Percentiles rank a stretch among this genome's conserved stretches.
Evolutionary conservation across 2,113 vertebrate genomes (phyloP).

Genomic region (Trematomus loennbergii): DNA sequence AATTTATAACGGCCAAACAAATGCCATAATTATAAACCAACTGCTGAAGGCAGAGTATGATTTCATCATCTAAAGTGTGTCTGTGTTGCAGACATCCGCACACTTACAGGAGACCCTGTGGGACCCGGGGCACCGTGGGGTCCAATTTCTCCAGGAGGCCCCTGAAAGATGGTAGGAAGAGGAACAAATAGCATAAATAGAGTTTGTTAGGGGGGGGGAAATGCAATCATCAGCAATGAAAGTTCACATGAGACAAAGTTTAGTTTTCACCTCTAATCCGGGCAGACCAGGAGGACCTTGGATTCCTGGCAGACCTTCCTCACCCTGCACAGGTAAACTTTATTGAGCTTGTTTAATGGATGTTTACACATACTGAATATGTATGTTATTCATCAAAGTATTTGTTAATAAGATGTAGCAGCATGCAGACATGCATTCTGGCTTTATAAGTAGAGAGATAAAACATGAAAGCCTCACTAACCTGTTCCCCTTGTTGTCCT

Average conservation of each 20-base stretch:
- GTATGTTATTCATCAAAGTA: not conserved
- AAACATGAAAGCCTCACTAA: slow-evolving; percentile 42
- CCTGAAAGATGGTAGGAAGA: slow-evolving; percentile 70
- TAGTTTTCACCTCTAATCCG: slow-evolving; percentile 81
- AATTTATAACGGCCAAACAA: not conserved
- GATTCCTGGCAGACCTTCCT: slow-evolving; percentile 80
- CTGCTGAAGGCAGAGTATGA: not conserved
- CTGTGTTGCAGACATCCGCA: not conserved
- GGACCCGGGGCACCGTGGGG: slow-evolving; percentile 78
- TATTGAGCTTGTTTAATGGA: not conserved
- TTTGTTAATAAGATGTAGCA: not conserved
- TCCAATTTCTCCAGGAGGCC: slow-evolving; percentile 83
- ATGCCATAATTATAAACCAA: not conserved
- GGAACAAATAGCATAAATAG: not conserved
- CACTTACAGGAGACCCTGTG: slow-evolving; percentile 81
- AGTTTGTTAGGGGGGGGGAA: not conserved
- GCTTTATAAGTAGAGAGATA: not conserved
- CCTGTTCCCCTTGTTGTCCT: slow-evolving; percentile 84
- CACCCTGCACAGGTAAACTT: slow-evolving; percentile 78
- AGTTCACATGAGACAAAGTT: not conserved
- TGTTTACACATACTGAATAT: slow-evolving; percentile 2
- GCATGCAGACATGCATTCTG: not conserved
- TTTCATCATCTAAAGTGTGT: slow-evolving; percentile 25
- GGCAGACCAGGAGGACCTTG: slow-evolving; percentile 80
- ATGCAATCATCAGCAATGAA: not conserved